phyloP scores from a whole-genome alignment of 2,113 vertebrate species.

The Mesitornis unicolor region DNA sequence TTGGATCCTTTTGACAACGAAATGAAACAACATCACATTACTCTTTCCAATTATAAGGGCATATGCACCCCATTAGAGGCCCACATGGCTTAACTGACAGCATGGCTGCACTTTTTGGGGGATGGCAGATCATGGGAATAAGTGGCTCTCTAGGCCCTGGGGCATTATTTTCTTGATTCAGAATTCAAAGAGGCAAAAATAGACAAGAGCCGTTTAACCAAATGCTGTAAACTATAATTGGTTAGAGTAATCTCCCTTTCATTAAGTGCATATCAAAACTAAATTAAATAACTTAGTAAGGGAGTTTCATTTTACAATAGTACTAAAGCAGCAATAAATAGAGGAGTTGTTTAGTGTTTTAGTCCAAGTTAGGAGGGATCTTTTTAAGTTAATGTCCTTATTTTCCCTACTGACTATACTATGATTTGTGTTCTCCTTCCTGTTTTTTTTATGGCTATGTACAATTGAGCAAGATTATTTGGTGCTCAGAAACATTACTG shows the following conservation, averaged over 20 bases:
- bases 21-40: not conserved
- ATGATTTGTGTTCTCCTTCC: not conserved
- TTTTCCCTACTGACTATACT: not conserved
- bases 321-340: not conserved
- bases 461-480: not conserved
- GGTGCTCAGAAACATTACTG: not conserved
- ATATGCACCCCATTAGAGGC: not conserved
- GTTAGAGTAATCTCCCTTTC: not conserved
- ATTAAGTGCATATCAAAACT: not conserved
- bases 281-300: not conserved
- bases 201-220: not conserved
- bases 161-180: too few relatives aligned
- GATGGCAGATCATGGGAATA: too few relatives aligned
- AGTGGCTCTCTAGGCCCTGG: too few relatives aligned
- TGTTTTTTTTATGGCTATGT: not conserved
- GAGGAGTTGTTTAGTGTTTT: not conserved
- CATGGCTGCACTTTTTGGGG: too few relatives aligned
- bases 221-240: not conserved
- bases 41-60: not conserved
- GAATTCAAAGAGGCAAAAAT: not conserved
- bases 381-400: not conserved
- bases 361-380: not conserved
- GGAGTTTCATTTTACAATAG: not conserved
- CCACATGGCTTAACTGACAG: rapidly evolving
- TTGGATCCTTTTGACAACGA: not conserved